A percentile compares a stretch with the other conserved stretches of the same genome.
These are phyloP conservation scores for Lytechinus variegatus DNA, from an alignment of 35 echinoderm and acorn worm species.

Conservation along the genomic window DNA sequence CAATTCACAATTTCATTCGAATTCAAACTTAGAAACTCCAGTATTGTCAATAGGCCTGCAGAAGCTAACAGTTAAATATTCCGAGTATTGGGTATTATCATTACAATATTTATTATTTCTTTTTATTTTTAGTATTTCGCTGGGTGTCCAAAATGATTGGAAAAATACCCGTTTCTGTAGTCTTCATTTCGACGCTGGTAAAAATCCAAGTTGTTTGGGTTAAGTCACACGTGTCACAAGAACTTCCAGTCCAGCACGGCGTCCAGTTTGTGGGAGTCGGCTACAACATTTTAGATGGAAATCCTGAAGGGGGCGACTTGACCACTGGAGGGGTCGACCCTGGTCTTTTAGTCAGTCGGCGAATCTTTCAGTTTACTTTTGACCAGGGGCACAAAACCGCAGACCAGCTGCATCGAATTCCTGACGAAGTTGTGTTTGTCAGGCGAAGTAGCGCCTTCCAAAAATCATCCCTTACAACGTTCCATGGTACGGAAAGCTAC, in stretches of 20 bases:
- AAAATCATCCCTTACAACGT: slow-evolving; percentile 14
- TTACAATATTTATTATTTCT: neutral
- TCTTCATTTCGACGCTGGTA: neutral
- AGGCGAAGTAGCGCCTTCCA: slow-evolving; percentile 40
- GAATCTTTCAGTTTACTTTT: slow-evolving; percentile 69
- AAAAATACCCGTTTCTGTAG: neutral
- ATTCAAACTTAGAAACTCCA: too few species aligned
- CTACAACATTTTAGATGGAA: slow-evolving; percentile 60
- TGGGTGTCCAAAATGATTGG: neutral
- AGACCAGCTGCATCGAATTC: slow-evolving; percentile 37
- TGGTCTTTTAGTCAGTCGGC: slow-evolving; percentile 57
- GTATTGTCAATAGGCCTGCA: too few species aligned
- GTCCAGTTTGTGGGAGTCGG: neutral
- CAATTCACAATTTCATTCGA: too few species aligned
- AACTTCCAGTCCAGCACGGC: neutral
- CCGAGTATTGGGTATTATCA: too few species aligned
- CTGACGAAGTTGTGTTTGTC: slow-evolving; percentile 52
- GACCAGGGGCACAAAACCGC: slow-evolving; percentile 32
- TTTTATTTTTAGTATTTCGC: neutral
- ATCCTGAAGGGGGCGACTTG: slow-evolving; percentile 77
- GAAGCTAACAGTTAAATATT: too few species aligned
- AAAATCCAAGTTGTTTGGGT: neutral
- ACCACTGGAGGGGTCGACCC: slow-evolving; percentile 69
- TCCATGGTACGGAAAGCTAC: slow-evolving; percentile 69
- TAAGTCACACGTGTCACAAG: neutral